Base-by-base conservation (phyloP, 2,888 invertebrate genomes). In the Apocheima hispidaria region DNA sequence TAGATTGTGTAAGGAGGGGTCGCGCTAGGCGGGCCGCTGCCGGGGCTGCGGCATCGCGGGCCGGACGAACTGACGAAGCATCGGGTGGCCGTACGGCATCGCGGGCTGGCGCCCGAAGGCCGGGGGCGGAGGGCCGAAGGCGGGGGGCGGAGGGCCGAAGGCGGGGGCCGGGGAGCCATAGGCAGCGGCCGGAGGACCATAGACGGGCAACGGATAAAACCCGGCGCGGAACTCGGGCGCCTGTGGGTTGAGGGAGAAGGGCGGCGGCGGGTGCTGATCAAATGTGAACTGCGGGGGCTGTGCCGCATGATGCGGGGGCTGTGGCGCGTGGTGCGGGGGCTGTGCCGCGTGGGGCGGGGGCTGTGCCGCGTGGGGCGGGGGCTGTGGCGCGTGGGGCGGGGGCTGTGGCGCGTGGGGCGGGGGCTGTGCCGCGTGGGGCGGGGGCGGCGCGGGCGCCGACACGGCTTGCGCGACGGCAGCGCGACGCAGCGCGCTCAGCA, bases 401-500 rank as follows among this genome's bases (percentile, higher is more conserved):
- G 23, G 2, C 3, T 5, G 23, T 5, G 23, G 23, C 23, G 23
- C 3, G 23, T 23, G 23, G 23, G 23, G 23, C 23, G 23, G 23
- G 5, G 1, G 23, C 5, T 6, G 23, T 2, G 23, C 23, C 0
- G 1, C 23, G 43, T 20, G 44, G 36, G 41, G 41, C 51, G 46
- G 33, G 7, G 9, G 30, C 30, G 9, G 30, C 30, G 35, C 35
- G 35, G 35, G 6, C 6, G 26, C 6, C 26, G 26, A 4, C 26
- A 7, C 0, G 7, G 26, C 4, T n/a, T n/a, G n/a, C n/a, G n/a
- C 10, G 10, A 20, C 52, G 55, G 36, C 78, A 78, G 69, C 78
- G 82, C 28, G 69, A 10, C 26, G 63, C 56, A 84, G 65, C 21
- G 82, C 77, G 49, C 77, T 75, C 71, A 75, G 51, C 81, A 87